phyloP scores from a whole-genome alignment of 2,888 invertebrate species.

The Pandemis heparana region DNA sequence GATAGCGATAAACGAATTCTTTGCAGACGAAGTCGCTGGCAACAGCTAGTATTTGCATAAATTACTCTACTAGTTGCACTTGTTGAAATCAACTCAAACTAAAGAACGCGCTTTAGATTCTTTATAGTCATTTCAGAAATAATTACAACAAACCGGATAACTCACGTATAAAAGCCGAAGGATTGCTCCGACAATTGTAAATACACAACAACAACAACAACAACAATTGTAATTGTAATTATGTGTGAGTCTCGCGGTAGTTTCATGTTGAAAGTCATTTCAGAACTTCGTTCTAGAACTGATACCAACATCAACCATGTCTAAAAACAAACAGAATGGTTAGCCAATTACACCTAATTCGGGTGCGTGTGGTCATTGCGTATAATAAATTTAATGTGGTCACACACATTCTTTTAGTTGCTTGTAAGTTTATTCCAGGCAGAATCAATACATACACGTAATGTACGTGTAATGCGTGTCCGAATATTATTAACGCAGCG shows the following conservation, averaged over 20 bases:
- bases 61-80: slow-evolving; percentile 22
- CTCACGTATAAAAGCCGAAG: too few relatives aligned
- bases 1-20: too few relatives aligned
- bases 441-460: background rate
- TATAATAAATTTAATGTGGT: slow-evolving; percentile 12
- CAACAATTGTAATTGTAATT: too few relatives aligned
- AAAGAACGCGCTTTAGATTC: background rate
- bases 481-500: slow-evolving; percentile 17
- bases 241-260: too few relatives aligned
- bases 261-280: too few relatives aligned
- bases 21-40: too few relatives aligned
- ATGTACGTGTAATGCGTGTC: slow-evolving; percentile 31
- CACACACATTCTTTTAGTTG: slow-evolving; percentile 3
- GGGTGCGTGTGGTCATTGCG: slow-evolving; percentile 9
- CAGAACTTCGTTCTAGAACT: background rate
- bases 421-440: background rate
- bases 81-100: background rate
- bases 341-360: slow-evolving; percentile 10
- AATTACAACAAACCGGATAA: too few relatives aligned
- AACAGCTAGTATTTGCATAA: slow-evolving; percentile 33
- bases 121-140: background rate
- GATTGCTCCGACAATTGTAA: too few relatives aligned
- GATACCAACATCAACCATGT: slow-evolving; percentile 22
- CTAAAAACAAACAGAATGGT: slow-evolving; percentile 27
- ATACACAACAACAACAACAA: too few relatives aligned